Evolutionary conservation across 2,888 invertebrate species (phyloP), one percentile per base, ranked within the genome.

Genomic region (Fragum whitleyi): DNA sequence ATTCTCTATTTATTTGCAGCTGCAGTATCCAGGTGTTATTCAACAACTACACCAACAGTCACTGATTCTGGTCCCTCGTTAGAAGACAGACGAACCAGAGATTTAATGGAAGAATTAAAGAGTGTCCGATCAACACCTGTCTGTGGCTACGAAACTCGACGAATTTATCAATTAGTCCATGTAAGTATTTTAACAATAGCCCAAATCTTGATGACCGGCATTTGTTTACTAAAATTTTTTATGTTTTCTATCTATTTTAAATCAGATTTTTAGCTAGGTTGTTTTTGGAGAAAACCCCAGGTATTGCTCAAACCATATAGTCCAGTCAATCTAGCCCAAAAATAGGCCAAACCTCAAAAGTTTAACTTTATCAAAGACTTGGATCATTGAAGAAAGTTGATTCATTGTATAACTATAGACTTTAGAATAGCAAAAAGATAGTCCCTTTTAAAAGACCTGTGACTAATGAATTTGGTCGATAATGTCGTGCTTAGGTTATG

Each of bases 151-250:
- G 61, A 61, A 61, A 61, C 61, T 9, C 61, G 61, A 2, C 61
- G 61, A 11, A 28, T 61, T 9, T 61, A 61, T n/a, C 61, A 61
- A 32, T 5, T 32, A 5, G 16, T 28, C 11, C 61, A 61, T 61
- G 61, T 32, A 32, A 61, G 61, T 70, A 70, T 70, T 70, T 55
- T n/a, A n/a, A n/a, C n/a, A n/a, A n/a, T n/a, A n/a, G n/a, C n/a
- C n/a, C n/a, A n/a, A n/a, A n/a, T 57, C 21, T 3, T 23, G 23
- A 6, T 57, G 11, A 2, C 57, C 23, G 11, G 21, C 23, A 57
- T 21, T 23, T 57, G 11, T 23, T 23, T 57, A n/a, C n/a, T 5
- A 1, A 21, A 23, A 14, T 57, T 21, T 3, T 21, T 5, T 21
- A 21, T 2, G 23, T 3, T 23, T 6, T 23, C 19, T 21, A 21